A percentile compares a stretch with the other conserved stretches of the same genome.
These are phyloP conservation scores for Escarpia spicata DNA, from an alignment of 2,888 invertebrate species.

Conservation along the genomic window DNA sequence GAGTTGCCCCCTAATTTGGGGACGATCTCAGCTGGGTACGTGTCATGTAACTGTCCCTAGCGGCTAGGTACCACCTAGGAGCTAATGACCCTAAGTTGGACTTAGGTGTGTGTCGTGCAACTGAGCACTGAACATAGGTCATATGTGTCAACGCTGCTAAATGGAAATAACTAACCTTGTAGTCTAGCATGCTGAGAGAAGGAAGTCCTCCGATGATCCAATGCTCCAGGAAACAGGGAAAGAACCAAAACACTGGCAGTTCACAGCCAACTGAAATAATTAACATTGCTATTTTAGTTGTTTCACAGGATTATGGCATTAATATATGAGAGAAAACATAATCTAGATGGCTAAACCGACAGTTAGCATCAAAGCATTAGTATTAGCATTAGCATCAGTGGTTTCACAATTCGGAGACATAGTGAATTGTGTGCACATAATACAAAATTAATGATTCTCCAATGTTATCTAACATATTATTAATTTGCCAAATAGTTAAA, in stretches of 20 bases:
- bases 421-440: too few relatives aligned
- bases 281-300: neutral
- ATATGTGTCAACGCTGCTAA: neutral
- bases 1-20: too few relatives aligned
- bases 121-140: too few relatives aligned
- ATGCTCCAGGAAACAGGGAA: slow-evolving; percentile 89
- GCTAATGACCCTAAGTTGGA: too few relatives aligned
- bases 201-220: slow-evolving; percentile 77
- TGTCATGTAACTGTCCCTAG: too few relatives aligned
- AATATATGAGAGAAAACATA: neutral
- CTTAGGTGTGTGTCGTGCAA: too few relatives aligned
- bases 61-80: too few relatives aligned
- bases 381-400: neutral
- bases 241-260: slow-evolving; percentile 81
- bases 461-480: too few relatives aligned
- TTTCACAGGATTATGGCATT: neutral
- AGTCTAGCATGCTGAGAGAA: slow-evolving; percentile 84
- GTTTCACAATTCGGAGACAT: too few relatives aligned
- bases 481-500: too few relatives aligned
- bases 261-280: slow-evolving; percentile 17
- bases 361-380: neutral
- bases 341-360: neutral
- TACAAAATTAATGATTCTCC: too few relatives aligned
- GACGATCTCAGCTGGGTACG: too few relatives aligned
- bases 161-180: slow-evolving; percentile 70